Base-by-base conservation (phyloP, 2,797 vertebrate genomes). In the Neosilurus mollespiculum region DNA sequence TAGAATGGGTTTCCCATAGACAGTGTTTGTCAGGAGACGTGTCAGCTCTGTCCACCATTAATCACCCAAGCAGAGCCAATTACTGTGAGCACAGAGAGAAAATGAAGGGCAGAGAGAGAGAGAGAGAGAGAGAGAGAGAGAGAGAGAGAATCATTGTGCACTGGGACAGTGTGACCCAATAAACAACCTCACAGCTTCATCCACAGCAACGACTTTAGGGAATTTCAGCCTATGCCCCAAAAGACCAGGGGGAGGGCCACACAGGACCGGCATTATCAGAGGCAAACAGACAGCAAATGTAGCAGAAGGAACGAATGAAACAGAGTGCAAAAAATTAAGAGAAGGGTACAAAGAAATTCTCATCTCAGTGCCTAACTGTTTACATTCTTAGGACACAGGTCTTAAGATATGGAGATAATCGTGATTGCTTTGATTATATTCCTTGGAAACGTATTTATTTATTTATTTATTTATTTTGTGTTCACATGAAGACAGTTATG, bases 41-140 rank as follows among this genome's bases (percentile, higher is more conserved):
- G 88, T 92, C 92, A 90, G 90, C 91, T 92, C 88, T 89, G 90
- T 92, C 90, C 90, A 84, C 89, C 90, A 92, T 93, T 93, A 93
- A 93, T 93, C 93, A 93, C 89, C 90, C 90, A 91, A 92, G 91
- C 90, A 90, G 86, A 93, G 91, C 89, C 92, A 93, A 93, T 94
- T 93, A 93, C 88, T 91, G 87, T 84, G 86, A 90, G 71, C 88
- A 87, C 62, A 70, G 43, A 51, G n/a, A 51, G 43, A 22, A 89
- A 89, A 69, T n/a, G 15, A 16, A 20, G 51, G 61, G 51, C 43
- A 72, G 61, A 78, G 62, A 78, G 24, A n/a, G 20, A 16, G 30
- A n/a, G 14, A 64, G 58, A 73, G 37, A 78, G 75, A 84, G 77
- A 71, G 61, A 43, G 37, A 43, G 43, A 56, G 54, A 56, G 54